A percentile compares a stretch with the other conserved stretches of the same genome.
Evolutionary conservation across 2,797 vertebrate species (phyloP).

Genomic region (Centroberyx gerrardi): DNA sequence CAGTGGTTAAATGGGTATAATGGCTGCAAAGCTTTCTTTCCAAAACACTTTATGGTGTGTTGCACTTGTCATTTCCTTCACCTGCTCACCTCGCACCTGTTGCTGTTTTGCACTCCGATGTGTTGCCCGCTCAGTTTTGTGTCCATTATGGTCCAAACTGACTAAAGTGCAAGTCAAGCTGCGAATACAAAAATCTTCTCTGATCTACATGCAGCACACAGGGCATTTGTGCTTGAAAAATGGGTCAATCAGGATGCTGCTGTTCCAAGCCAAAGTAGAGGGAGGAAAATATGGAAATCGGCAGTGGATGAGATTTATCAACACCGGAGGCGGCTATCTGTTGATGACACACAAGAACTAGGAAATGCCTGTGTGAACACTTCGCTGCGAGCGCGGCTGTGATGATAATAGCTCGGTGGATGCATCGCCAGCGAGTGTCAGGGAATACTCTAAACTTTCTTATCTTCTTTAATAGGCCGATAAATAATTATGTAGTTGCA

Average conservation of each 20-base stretch:
- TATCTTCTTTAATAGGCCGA: too few relatives aligned
- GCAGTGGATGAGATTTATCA: slow-evolving; percentile 28
- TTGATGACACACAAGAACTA: not conserved
- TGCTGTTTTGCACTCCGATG: too few relatives aligned
- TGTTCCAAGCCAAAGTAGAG: not conserved
- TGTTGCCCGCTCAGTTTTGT: too few relatives aligned
- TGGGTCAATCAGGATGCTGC: slow-evolving; percentile 9
- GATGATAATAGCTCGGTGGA: not conserved
- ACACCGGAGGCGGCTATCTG: slow-evolving; percentile 4
- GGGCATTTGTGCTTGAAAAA: slow-evolving; percentile 34
- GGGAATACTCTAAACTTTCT: not conserved
- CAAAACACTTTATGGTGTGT: too few relatives aligned
- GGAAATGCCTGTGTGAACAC: slow-evolving; percentile 1
- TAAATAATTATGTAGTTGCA: too few relatives aligned
- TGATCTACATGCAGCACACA: slow-evolving; percentile 6
- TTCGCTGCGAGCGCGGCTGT: not conserved
- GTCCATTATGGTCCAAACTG: too few relatives aligned
- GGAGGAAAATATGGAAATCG: slow-evolving; percentile 40
- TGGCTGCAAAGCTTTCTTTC: too few relatives aligned
- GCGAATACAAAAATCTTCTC: not conserved
- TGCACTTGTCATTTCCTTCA: too few relatives aligned
- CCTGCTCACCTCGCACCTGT: too few relatives aligned
- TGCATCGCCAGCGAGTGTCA: slow-evolving; percentile 6
- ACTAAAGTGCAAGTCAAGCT: not conserved
- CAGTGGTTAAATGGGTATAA: too few relatives aligned